phyloP scores from a whole-genome alignment of 64 coral and sea anemone genomes.

The Astreopora myriophthalma region DNA sequence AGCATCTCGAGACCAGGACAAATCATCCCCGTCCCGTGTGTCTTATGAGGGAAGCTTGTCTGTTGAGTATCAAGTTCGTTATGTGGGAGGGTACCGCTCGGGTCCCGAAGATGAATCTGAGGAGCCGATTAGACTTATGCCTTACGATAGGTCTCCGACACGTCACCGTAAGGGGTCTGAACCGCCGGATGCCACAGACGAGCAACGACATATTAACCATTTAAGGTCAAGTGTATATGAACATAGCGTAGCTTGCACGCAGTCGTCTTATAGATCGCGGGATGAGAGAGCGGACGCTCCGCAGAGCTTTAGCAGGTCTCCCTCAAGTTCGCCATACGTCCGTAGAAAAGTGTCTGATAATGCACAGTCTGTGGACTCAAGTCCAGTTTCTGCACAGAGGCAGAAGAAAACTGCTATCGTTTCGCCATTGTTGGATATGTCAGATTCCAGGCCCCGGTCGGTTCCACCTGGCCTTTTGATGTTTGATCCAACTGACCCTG shows the following conservation, averaged over 20 bases:
- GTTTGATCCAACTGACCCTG: constrained; percentile 85
- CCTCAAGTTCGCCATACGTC: constrained; percentile 36
- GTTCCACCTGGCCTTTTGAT: constrained; percentile 59
- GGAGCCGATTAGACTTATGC: constrained; percentile 6
- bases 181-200: neutral
- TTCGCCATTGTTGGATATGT: constrained; percentile 75
- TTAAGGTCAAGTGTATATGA: constrained; percentile 11
- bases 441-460: constrained; percentile 64
- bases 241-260: neutral
- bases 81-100: constrained; percentile 61
- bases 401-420: constrained; percentile 90
- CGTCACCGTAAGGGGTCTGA: constrained; percentile 43
- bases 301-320: constrained; percentile 52
- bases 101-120: neutral
- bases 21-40: neutral
- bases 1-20: neutral
- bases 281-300: constrained; percentile 16
- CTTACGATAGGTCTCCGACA: constrained; percentile 56
- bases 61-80: constrained; percentile 49
- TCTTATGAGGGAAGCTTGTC: constrained; percentile 31
- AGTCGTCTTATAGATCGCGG: constrained; percentile 22
- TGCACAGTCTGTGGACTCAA: neutral
- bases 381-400: constrained; percentile 29
- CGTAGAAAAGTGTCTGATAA: constrained; percentile 53
- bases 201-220: neutral